These are phyloP conservation scores for Melanostoma scalare DNA, from an alignment of 2,888 invertebrate species.

Conservation along the genomic window DNA sequence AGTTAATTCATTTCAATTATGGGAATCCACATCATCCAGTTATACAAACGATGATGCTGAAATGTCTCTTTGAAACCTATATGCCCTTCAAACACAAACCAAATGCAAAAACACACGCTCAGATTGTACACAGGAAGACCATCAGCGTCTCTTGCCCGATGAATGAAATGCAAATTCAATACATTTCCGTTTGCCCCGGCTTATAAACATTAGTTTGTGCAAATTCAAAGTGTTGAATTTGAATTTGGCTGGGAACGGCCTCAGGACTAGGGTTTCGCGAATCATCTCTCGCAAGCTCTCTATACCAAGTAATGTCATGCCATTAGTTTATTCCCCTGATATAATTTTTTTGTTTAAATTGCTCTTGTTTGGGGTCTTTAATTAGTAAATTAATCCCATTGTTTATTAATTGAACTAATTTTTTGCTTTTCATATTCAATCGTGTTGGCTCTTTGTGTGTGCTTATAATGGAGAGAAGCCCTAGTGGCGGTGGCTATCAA, in stretches of 20 bases:
- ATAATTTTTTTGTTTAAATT: constrained; percentile 48
- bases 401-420: constrained; percentile 81
- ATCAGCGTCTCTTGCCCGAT: constrained; percentile 30
- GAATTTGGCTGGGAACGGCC: constrained; percentile 62
- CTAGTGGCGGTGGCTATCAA: constrained; percentile 67
- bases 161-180: constrained; percentile 57
- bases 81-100: constrained; percentile 6
- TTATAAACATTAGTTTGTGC: constrained; percentile 22
- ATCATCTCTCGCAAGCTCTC: background rate
- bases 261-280: constrained; percentile 41
- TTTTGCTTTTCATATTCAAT: constrained; percentile 35
- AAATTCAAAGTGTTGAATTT: constrained; percentile 57
- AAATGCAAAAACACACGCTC: constrained; percentile 34
- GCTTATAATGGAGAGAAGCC: constrained; percentile 34
- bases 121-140: constrained; percentile 44
- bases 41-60: background rate
- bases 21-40: background rate
- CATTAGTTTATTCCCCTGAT: constrained; percentile 7
- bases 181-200: constrained; percentile 63
- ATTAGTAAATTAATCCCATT: constrained; percentile 82
- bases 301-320: too few species aligned
- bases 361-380: constrained; percentile 77
- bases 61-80: constrained; percentile 38
- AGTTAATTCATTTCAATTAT: constrained; percentile 28
- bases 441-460: constrained; percentile 65